Base-by-base conservation (phyloP, 2,113 vertebrate genomes). In the Ageneiosus marmoratus region DNA sequence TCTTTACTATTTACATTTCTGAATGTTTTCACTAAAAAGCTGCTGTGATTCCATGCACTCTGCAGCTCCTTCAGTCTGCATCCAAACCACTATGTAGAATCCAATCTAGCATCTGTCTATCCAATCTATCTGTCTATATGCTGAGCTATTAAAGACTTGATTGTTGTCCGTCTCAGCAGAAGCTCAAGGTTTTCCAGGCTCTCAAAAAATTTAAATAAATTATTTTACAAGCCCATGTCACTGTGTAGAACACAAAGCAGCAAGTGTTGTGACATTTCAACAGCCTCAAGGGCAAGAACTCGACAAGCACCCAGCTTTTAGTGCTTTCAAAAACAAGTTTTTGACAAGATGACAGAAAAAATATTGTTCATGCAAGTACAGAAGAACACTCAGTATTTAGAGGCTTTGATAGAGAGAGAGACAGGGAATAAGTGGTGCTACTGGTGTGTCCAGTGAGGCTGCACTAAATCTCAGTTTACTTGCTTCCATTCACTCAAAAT, bases 101-200 rank as follows among this genome's bases (percentile, higher is more conserved):
- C 72, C 60, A 62, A 79, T 70, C 34, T 75, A 87, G 75, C 58
- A 60, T 11, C 48, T 27, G 53, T 84, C 55, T 44, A 11, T n/a
- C n/a, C n/a, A n/a, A n/a, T n/a, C 60, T 5, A 44, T 82, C n/a
- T n/a, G n/a, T n/a, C n/a, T n/a, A n/a, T 82, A 58, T 73, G 41
- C 32, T 37, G 51, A 77, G 70, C 46, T 65, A 24, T 81, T 73
- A 63, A 72, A 50, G 76, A 72, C 70, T 34, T 81, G 74, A 82
- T 75, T 81, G 74, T 44, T 83, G 51, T 79, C n/a, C 41, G 58
- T 34, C 65, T 80, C 16, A 69, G 83, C 22, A 62, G 67, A 37
- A n/a, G 50, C 79, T 86, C 81, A 82, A 88, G 82, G 82, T 87
- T 81, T 85, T 84, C 77, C 72, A 12, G 10, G 37, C 70, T 65